Evolutionary conservation across 2,113 vertebrate genomes (phyloP).

Genomic region (Archocentrus centrarchus): DNA sequence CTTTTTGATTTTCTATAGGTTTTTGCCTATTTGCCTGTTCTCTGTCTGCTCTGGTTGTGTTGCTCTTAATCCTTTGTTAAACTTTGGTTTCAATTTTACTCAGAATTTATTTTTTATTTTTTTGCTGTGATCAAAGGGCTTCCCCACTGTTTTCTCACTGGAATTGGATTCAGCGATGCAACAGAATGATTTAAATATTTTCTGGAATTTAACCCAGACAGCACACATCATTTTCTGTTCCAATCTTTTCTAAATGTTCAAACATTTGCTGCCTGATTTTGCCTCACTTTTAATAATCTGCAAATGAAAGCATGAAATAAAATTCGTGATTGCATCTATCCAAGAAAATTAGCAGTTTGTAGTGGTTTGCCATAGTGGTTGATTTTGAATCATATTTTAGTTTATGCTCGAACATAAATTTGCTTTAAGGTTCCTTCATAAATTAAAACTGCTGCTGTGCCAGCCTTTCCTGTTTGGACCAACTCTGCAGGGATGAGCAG

Average conservation of each 20-base stretch:
- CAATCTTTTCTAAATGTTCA: not conserved
- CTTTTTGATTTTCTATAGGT: not conserved
- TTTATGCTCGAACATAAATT: not conserved
- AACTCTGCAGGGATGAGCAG: not conserved
- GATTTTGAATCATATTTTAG: not conserved
- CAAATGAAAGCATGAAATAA: not conserved
- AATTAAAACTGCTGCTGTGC: not conserved
- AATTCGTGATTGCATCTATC: not conserved
- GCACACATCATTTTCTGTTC: not conserved
- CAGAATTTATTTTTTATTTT: not conserved
- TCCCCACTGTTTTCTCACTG: not conserved
- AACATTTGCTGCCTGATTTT: not conserved
- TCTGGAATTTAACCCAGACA: not conserved
- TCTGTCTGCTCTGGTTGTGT: not conserved
- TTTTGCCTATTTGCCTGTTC: not conserved
- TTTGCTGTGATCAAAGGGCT: not conserved
- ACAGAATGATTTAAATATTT: no score
- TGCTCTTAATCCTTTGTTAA: not conserved
- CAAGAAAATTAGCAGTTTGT: not conserved
- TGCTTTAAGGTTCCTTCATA: not conserved
- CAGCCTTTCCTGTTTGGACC: not conserved
- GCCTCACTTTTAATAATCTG: not conserved
- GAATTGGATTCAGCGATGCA: not conserved
- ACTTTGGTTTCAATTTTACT: not conserved
- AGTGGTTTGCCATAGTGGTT: not conserved